Evolutionary conservation across 2,888 invertebrate species (phyloP), one percentile per base, ranked within the genome.

Genomic region (Andrena fulva): DNA sequence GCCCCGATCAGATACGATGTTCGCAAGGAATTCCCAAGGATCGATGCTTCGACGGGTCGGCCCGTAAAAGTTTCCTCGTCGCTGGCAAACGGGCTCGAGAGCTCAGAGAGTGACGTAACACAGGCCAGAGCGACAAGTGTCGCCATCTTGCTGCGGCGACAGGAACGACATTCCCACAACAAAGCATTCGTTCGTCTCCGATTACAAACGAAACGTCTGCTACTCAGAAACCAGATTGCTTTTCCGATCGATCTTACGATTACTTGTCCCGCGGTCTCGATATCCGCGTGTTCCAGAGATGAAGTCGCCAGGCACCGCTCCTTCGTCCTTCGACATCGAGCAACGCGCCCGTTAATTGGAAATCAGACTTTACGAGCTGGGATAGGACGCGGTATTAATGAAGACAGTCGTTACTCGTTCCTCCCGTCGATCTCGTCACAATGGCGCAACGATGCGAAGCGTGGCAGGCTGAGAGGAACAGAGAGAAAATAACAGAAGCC

Each of bases 321-420:
- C 6, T 29, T 31, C 54, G 68, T 68, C 67, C 72, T 52, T 67
- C 52, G 52, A 62, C n/a, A 67, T 54, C 52, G 31, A 76, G 10
- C 56, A 69, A 24, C n/a, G 48, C 80, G 31, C 6, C 31, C 29
- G 80, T 81, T 70, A 76, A 82, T 81, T 71, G 82, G 63, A 66
- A 82, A 70, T 66, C 27, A 56, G 66, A 74, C 64, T 74, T 81
- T 81, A 81, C 81, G 81, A 80, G 72, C 81, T 20, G n/a, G 42
- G 62, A 60, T 72, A 69, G 70, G 69, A 62, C 48, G 29, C 63
- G 54, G 69, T 67, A 54, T 71, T 68, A 72, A 68, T 31, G 67
- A 64, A 81, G 50, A 54, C 42, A 48, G 72, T 42, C 48, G 33
- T 71, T 59, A 27, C 77, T 64, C 63, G 71, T 71, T 80, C 67